Base-by-base conservation (phyloP, 2,888 invertebrate genomes). In the Epinotia nisella region DNA sequence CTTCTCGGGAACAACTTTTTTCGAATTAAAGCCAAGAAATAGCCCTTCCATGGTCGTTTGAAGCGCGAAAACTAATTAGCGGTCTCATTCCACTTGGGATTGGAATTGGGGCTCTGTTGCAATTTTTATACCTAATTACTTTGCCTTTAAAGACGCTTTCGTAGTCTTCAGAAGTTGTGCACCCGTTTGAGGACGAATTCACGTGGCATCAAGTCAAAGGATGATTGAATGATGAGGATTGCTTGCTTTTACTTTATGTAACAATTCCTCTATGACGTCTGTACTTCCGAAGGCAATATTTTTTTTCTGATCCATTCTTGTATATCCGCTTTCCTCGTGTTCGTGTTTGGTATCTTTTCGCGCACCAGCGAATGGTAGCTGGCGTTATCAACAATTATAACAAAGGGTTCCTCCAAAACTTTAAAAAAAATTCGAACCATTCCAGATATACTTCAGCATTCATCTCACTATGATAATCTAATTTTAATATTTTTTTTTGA, bases 21-120 rank as follows among this genome's bases (percentile, higher is more conserved):
- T 77, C 80, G 80, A 81, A 82, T 83, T 80, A 79, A 77, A 77
- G 70, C 62, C 71, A 75, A 75, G 78, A 80, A 78, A 78, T 77
- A 76, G 75, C 79, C 77, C 69, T 77, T 79, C 78, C 64, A 35
- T 35, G 24, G 59, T 15, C 55, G 59, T 73, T 75, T 55, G 67
- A 70, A 74, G 76, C 67, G 29, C 70, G 70, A 75, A 76, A 65
- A 78, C 78, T 82, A 82, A 81, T 82, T 81, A 82, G 79, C 65
- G 76, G 74, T 76, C 76, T 75, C 70, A 65, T 71, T 75, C 19
- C 75, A 39, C 24, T 53, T 29, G 61, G 61, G 55, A 77, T 76
- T 76, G 75, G 76, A 78, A 75, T 77, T 35, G 61, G 35, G 61
- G 53, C 24, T 62, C 35, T 56, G 70, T 55, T 68, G 61, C 72